Base-by-base conservation (phyloP, 1,140 invertebrate genomes). In the Orchestia grillus region DNA sequence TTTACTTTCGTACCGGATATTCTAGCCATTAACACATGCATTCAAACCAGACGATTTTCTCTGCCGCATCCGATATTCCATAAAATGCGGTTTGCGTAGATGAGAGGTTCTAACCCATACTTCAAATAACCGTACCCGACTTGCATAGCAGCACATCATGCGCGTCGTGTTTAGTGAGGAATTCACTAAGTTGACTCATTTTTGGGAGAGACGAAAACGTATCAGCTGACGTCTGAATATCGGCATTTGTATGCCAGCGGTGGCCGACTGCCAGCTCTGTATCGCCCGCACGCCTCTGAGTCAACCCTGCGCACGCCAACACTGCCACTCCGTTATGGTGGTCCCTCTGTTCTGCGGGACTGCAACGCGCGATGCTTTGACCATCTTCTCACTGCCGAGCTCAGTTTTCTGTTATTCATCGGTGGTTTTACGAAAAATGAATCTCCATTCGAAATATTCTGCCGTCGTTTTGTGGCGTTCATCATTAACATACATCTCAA, bases 281-380 rank as follows among this genome's bases (percentile, higher is more conserved):
- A 90, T 90, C 43, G 88, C 41, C 88, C 41, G 88, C 88, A 42
- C 88, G 88, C n/a, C 88, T 42, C 88, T 90, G 88, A 90, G 41
- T 90, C 88, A 90, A 90, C 88, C 88, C 28, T 3, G 41, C 23
- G 88, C 88, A 90, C 42, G 88, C 88, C 88, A 90, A 90, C 88
- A 28, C 41, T 36, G 62, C 28, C 41, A 4, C 88, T 90, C 88
- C n/a, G 88, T 44, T 90, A 41, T 90, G 42, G 42, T 90, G 11
- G 11, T 42, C 28, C 36, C 88, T 3, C 15, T 15, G 1, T 8
- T 77, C 62, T 77, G 1, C 28, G 28, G 62, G 28, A 53, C 47
- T 19, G 19, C 47, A 53, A 53, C 19, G 19, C 47, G 6, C 6
- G 47, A 53, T 53, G 19, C 47, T 53, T 53, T 53, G 47, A 53